Base-by-base conservation (phyloP, 2,888 invertebrate genomes). In the Drosophila prostipennis region DNA sequence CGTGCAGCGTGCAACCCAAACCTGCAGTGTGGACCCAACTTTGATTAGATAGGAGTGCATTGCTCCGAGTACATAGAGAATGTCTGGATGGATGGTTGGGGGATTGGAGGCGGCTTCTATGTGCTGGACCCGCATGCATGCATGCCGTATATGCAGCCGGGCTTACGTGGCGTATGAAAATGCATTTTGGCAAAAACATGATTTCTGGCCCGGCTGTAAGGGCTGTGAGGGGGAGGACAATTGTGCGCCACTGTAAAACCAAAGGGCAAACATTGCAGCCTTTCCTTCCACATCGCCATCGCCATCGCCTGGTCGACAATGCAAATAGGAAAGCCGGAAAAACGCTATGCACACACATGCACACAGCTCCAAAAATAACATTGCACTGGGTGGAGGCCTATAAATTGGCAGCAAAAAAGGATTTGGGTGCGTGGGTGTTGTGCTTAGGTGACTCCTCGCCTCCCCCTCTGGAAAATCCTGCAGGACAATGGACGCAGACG, bases 171-270 rank as follows among this genome's bases (percentile, higher is more conserved):
- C 82, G 76, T 79, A 85, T 84, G 87, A 75, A 84, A 84, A 85
- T 87, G 84, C 84, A 85, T 85, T 83, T 85, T 82, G 85, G 74
- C 80, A 86, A 83, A 83, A 82, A 87, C 82, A 84, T 74, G 79
- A 80, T 75, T 78, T 69, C 74, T 65, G 58, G 46, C 48, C 48
- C 3, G 34, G 14, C 45, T 10, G 23, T 34, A 7, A 29, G 65
- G 34, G 14, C 45, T 10, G 23, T 34, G 29, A 29, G 65, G 6
- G 37, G 14, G 51, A 19, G 19, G 19, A 19, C 19, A 19, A 19
- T n/a, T n/a, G n/a, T n/a, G n/a, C n/a, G 70, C 76, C 74, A 79
- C 34, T 34, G 70, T 74, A 79, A 77, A 84, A 85, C 80, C 82
- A 79, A 82, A 85, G 72, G 72, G 70, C 80, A 87, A 85, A 82